Percentiles rank a stretch among this genome's conserved stretches.
Conservation (phyloP, 37 sponge, comb jelly and placozoan species). For the Lycopodina hypogea region DNA sequence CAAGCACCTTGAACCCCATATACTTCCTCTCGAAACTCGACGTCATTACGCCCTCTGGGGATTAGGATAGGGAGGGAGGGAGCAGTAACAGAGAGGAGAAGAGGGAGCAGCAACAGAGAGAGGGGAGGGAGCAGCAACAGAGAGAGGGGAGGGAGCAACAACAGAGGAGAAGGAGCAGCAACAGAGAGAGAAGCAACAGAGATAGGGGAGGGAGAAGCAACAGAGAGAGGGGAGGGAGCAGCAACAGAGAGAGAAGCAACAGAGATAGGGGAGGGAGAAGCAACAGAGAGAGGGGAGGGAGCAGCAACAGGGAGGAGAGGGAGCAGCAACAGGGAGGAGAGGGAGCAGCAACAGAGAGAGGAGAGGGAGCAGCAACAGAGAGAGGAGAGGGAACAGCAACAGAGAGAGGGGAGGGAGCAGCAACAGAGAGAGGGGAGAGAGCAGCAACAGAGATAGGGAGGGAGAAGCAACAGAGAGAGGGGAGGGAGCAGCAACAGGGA, state of each 20-base stretch:
- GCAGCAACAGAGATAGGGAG: not conserved
- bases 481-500: not conserved
- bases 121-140: not conserved
- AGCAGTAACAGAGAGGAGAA: not conserved
- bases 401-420: not conserved
- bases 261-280: not conserved
- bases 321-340: too few species aligned
- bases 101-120: too few species aligned
- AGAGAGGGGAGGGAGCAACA: not conserved
- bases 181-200: too few species aligned
- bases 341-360: not conserved
- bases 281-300: too few species aligned
- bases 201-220: too few species aligned
- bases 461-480: too few species aligned
- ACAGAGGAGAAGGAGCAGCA: not conserved
- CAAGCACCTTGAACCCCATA: conserved; percentile 35
- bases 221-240: too few species aligned
- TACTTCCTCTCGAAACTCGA: conserved; percentile 46
- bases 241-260: not conserved
- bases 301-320: not conserved
- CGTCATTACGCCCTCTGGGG: conserved; percentile 29
- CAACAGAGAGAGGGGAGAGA: too few species aligned
- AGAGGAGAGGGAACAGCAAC: not conserved
- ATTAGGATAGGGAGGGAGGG: not conserved
- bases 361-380: too few species aligned